These are phyloP conservation scores for Drosophila nigritarsus DNA, from an alignment of 2,888 invertebrate species.

Conservation along the genomic window DNA sequence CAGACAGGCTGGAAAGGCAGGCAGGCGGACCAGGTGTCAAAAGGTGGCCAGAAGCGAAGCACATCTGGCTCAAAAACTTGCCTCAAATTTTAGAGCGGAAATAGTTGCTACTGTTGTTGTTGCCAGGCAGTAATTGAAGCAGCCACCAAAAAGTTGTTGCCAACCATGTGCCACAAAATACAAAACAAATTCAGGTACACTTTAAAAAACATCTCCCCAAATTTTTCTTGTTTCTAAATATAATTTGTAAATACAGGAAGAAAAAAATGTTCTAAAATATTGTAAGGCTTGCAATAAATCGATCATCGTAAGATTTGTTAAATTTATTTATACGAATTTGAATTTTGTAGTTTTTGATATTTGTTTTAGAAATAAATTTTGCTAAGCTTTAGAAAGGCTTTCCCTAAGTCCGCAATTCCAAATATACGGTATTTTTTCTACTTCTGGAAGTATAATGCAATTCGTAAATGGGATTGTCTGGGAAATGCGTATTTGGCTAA, in stretches of 20 bases:
- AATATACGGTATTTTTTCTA: neutral
- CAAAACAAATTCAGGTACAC: conserved; percentile 24
- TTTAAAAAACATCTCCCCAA: neutral
- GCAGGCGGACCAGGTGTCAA: conserved; percentile 32
- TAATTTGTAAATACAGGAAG: neutral
- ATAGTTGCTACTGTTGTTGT: conserved; percentile 56
- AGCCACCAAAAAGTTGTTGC: conserved; percentile 71
- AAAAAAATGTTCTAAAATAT: too few relatives aligned
- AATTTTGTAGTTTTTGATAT: neutral
- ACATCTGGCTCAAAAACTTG: conserved; percentile 75
- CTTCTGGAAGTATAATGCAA: neutral
- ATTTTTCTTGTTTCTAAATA: neutral
- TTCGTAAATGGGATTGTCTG: neutral
- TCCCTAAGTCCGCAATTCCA: too few relatives aligned
- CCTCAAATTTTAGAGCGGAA: conserved; percentile 79
- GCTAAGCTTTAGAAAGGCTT: neutral
- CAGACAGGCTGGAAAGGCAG: conserved; percentile 3
- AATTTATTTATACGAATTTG: neutral
- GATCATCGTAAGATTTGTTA: neutral
- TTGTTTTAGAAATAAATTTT: neutral
- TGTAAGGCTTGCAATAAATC: neutral
- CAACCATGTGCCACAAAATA: conserved; percentile 64
- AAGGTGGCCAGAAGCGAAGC: conserved; percentile 35
- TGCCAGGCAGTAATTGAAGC: conserved; percentile 67
- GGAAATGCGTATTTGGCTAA: neutral